Conservation (phyloP, 2,113 vertebrate species). For the Etheostoma cragini region DNA sequence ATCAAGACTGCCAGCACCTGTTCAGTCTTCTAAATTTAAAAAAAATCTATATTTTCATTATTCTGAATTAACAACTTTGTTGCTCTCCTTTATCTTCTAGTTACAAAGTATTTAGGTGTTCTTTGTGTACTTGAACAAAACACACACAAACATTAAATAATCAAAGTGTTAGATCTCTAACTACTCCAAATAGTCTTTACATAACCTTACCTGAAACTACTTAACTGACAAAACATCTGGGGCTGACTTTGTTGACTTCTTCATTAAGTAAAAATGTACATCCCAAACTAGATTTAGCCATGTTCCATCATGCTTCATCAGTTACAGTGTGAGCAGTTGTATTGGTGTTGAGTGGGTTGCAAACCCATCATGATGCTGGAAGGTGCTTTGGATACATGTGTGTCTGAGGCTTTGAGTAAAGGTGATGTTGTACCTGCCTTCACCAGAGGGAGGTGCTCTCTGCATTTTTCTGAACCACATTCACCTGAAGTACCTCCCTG, state of each 20-base stretch:
- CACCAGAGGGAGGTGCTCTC: slow-evolving; percentile 48
- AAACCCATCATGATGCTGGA: background rate
- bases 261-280: background rate
- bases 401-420: background rate
- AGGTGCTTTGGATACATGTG: background rate
- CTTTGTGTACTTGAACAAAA: background rate
- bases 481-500: slow-evolving; percentile 11
- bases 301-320: no score
- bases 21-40: no score
- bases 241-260: background rate
- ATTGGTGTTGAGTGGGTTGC: no score
- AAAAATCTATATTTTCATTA: background rate
- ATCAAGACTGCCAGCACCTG: no score
- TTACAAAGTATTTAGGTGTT: background rate
- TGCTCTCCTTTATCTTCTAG: background rate
- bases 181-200: background rate
- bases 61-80: background rate
- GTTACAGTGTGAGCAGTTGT: background rate
- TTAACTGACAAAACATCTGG: background rate
- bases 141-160: no score
- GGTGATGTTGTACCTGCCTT: background rate
- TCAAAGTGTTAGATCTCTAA: background rate
- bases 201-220: background rate
- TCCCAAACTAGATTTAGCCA: background rate
- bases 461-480: slow-evolving; percentile 11